Conservation (phyloP, 2,888 invertebrate species). For the Andrena minutula region DNA sequence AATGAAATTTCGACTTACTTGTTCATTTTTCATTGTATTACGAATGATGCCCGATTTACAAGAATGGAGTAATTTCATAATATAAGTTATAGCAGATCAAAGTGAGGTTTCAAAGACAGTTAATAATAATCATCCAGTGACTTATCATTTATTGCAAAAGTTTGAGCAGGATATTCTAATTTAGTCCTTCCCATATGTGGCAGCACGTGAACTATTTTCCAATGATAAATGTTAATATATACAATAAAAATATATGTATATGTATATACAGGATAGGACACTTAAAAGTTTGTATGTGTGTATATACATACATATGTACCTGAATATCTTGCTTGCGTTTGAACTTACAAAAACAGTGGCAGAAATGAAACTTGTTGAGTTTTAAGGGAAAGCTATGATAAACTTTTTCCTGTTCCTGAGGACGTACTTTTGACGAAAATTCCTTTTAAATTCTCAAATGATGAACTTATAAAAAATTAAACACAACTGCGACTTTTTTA, state of each 20-base stretch:
- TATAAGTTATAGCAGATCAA: no score
- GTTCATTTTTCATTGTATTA: neutral
- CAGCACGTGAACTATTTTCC: neutral
- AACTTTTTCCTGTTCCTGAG: neutral
- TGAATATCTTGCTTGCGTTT: neutral
- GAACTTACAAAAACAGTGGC: neutral
- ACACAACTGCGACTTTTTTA: no score
- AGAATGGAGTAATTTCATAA: neutral
- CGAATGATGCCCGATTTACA: neutral
- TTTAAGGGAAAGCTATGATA: neutral
- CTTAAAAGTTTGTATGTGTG: neutral
- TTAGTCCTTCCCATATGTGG: neutral
- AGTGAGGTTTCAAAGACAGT: no score
- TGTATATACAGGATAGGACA: neutral
- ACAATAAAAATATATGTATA: conserved; percentile 15
- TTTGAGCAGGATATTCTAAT: neutral
- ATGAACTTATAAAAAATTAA: no score
- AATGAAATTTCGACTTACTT: neutral
- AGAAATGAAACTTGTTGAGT: neutral
- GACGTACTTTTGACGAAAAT: neutral
- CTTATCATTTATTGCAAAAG: neutral
- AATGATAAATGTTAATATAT: conserved; percentile 33
- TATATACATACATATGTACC: neutral
- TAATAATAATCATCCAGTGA: no score
- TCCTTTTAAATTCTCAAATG: neutral